Evolutionary conservation across 2,888 invertebrate genomes (phyloP), one percentile per base, ranked within the genome.

Genomic region (Carabus problematicus): DNA sequence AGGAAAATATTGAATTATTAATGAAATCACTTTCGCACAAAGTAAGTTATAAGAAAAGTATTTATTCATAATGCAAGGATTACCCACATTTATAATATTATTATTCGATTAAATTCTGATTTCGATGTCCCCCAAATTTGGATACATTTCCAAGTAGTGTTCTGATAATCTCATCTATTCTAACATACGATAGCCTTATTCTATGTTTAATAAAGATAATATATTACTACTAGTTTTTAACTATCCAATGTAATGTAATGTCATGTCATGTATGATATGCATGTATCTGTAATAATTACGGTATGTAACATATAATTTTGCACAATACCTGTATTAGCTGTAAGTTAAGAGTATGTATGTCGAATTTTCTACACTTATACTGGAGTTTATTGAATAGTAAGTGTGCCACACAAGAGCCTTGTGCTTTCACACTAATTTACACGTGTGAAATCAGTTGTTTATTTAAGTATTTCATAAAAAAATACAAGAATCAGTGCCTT

Each of bases 401-500:
- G 67, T 54, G 67, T 68, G 67, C 67, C 54, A 61, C 59, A 59
- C 18, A 49, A 62, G 49, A 12, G 12, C 12, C 41, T 63, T 54
- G 42, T 52, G 12, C n/a, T 58, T 40, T 49, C 12, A 52, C 18
- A 58, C 58, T 61, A 52, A 40, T 59, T 56, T 18, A 45, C 18
- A 45, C 52, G 40, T 63, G 63, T 63, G 63, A 63, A 61, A 45
- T 19, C 42, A 19, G 61, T 45, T 61, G 61, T 45, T 43, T 45
- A 54, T 55, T 52, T 64, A 45, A 66, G 64, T 39, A 58, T 47
- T 47, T 59, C 41, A 59, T 41, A 39, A 40, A 52, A 45, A 61
- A 40, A 59, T 61, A 42, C 61, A 29, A 19, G 18, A 18, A 52
- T 68, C 67, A 68, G 67, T 68, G 67, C 67, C 67, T 68, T 68